Conservation (phyloP, 1,140 invertebrate genomes). For the Dryas iulia region DNA sequence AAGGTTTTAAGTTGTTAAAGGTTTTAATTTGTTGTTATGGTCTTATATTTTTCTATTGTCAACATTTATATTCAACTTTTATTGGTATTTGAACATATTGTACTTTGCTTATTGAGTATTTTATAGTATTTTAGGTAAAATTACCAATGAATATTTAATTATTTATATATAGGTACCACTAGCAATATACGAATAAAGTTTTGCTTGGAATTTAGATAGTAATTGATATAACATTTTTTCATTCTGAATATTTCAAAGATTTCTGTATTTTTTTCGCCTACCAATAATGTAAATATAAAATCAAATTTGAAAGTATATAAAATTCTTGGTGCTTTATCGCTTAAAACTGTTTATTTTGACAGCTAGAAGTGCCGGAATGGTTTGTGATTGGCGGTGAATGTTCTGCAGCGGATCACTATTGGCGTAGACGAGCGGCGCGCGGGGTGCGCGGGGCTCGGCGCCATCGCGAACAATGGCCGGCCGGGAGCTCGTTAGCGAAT, state of each 20-base stretch:
- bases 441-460: conserved; percentile 68
- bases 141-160: too few species aligned
- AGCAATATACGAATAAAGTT: too few species aligned
- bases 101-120: too few species aligned
- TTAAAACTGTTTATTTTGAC: conserved; percentile 73
- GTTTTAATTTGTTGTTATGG: too few species aligned
- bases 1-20: too few species aligned
- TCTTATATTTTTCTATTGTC: too few species aligned
- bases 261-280: neutral
- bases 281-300: neutral
- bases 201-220: neutral
- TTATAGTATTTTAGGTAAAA: too few species aligned
- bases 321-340: conserved; percentile 54
- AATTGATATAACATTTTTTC: neutral
- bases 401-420: conserved; percentile 78
- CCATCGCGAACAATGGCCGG: conserved; percentile 76
- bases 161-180: too few species aligned
- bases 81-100: too few species aligned
- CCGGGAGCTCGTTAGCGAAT: conserved; percentile 73
- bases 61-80: too few species aligned
- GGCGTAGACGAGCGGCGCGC: conserved; percentile 66
- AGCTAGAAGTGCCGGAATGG: conserved; percentile 78
- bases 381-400: conserved; percentile 79
- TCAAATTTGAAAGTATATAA: conserved; percentile 11
- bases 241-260: neutral